Evolutionary conservation across 2,113 vertebrate genomes (phyloP), one percentile per base, ranked within the genome.

Genomic region (Microtus oregoni): DNA sequence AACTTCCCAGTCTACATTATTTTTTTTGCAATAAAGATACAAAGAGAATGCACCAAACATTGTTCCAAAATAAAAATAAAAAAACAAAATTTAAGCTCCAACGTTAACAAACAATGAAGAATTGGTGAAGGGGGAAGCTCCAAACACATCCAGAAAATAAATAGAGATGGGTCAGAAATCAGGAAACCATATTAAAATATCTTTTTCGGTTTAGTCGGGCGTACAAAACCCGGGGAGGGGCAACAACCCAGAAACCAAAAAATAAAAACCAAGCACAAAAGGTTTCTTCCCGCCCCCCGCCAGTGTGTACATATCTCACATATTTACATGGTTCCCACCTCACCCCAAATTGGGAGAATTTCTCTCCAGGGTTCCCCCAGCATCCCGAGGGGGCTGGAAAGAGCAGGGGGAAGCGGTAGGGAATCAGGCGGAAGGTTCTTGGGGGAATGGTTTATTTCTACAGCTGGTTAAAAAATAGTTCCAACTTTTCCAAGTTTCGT

Each of bases 181-280:
- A 99, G 98, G 99, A 99, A 99, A 99, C 99, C 98, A 99, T 99
- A 99, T 99, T 99, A 99, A 99, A 99, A 99, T 99, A 99, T 99
- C 98, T 99, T 99, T 99, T 99, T 98, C 98, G 97, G 99, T 99
- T 99, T 99, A 99, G 99, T 99, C 98, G 98, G 87, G 99, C 98
- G 98, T 99, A 99, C 99, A 99, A 99, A 99, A 99, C 98, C 99
- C 99, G 97, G 96, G 96, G 67, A 91, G 32, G 67, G 86, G 92
- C 91, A 95, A 95, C 85, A 95, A 96, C 95, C 94, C 92, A 94
- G 96, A 96, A 97, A 95, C 95, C 95, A 99, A 99, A 99, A 98
- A 98, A 89, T 98, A 99, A 98, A 98, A 98, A 98, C 95, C 98
- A 98, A 98, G 98, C 97, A 98, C 98, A 98, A 98, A 98, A 97